phyloP scores from a whole-genome alignment of 2,113 vertebrate genomes.

The Tor tambroides region DNA sequence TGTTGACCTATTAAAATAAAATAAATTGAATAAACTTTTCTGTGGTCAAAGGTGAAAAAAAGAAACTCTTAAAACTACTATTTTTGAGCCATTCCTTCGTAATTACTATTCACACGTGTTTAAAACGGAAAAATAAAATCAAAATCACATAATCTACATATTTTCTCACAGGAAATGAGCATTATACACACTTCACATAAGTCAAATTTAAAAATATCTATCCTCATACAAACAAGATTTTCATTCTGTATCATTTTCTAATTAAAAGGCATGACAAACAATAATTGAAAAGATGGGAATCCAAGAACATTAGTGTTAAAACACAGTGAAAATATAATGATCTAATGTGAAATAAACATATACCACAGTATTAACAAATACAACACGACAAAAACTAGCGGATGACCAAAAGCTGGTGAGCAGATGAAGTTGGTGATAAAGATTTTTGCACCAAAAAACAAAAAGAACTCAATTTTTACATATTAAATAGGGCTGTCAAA shows the following conservation, averaged over 20 bases:
- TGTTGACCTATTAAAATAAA: background rate
- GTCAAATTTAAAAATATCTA: conserved; percentile 1
- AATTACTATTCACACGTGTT: background rate
- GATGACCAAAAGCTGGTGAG: background rate
- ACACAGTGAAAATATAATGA: conserved; percentile 1
- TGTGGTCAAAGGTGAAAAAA: background rate
- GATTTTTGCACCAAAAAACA: background rate
- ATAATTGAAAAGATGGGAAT: conserved; percentile 22
- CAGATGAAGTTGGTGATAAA: background rate
- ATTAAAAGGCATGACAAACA: conserved; percentile 31
- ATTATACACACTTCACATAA: background rate
- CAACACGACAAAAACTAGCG: conserved; percentile 22
- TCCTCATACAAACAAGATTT: background rate
- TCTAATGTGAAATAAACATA: background rate
- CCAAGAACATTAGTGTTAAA: background rate
- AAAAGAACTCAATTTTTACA: background rate
- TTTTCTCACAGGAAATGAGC: background rate
- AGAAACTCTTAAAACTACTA: background rate
- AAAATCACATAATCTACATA: background rate
- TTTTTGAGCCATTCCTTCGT: background rate
- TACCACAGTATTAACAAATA: conserved; percentile 15
- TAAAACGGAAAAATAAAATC: background rate
- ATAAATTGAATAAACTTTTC: background rate
- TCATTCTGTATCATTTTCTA: background rate
- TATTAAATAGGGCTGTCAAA: background rate